phyloP scores from a whole-genome alignment of 2,113 vertebrate species.

The Pollimyrus isidori region DNA sequence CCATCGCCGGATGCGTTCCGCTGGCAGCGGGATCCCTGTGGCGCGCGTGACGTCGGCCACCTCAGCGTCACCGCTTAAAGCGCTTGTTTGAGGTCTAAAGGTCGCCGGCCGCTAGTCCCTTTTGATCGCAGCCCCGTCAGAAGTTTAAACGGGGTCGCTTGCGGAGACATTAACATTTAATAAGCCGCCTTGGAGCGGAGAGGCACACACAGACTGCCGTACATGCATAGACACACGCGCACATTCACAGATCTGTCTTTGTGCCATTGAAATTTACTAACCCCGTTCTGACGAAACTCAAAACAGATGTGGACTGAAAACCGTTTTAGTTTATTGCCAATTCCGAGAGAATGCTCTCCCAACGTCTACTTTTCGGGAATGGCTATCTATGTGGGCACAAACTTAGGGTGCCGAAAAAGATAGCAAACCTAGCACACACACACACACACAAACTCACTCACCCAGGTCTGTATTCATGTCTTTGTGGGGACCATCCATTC shows the following conservation, averaged over 20 bases:
- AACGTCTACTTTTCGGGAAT: neutral
- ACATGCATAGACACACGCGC: neutral
- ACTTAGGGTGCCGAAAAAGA: neutral
- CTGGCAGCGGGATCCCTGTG: neutral
- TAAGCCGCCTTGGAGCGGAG: neutral
- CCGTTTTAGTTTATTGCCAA: neutral
- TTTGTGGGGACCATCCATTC: too few species aligned
- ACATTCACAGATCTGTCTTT: neutral
- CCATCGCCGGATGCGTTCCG: neutral
- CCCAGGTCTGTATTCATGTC: too few species aligned
- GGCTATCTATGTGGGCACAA: neutral
- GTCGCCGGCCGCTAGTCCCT: neutral
- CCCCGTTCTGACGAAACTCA: neutral
- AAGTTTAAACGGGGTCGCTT: neutral
- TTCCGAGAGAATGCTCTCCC: neutral
- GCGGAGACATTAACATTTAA: neutral
- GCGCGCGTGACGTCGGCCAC: neutral
- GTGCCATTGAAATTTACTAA: neutral
- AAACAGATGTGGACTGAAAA: neutral
- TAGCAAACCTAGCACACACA: neutral
- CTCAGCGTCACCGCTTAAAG: neutral
- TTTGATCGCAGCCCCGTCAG: neutral
- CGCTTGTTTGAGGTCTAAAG: slow-evolving; percentile 1
- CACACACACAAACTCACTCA: too few species aligned
- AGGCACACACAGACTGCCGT: neutral